Conservation (phyloP, 2,888 invertebrate genomes). For the Lomographa bimaculata region DNA sequence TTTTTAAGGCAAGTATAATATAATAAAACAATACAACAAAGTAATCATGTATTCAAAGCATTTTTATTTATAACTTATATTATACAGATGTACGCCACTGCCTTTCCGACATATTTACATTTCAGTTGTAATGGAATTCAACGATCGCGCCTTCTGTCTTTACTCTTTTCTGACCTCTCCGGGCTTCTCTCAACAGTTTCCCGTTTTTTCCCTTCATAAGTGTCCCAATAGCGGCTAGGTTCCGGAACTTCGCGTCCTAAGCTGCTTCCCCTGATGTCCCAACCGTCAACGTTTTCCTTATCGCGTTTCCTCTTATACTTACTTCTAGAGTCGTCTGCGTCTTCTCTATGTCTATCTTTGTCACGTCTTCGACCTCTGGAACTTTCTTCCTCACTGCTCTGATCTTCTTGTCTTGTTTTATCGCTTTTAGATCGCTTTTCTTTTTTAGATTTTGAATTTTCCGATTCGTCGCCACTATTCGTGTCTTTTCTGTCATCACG, state of each 20-base stretch:
- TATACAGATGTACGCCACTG: background rate
- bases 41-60: too few species aligned
- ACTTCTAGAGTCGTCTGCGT: conserved; percentile 10
- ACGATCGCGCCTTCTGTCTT: conserved; percentile 25
- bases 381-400: conserved; percentile 24
- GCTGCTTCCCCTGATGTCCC: conserved; percentile 45
- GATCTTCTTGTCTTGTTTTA: conserved; percentile 15
- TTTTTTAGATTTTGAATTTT: conserved; percentile 15
- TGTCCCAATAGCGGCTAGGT: conserved; percentile 47
- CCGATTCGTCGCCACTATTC: conserved; percentile 20
- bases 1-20: too few species aligned
- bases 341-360: conserved; percentile 17
- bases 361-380: conserved; percentile 24
- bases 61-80: conserved; percentile 3
- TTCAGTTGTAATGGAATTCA: too few species aligned
- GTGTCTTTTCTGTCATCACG: conserved; percentile 22
- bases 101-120: too few species aligned
- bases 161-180: conserved; percentile 10
- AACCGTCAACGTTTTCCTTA: conserved; percentile 39
- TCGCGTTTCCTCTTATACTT: conserved; percentile 17
- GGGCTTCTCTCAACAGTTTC: conserved; percentile 29
- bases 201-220: conserved; percentile 32
- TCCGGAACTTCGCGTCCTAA: conserved; percentile 26
- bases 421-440: conserved; percentile 9
- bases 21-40: conserved; percentile 7